Conservation (phyloP, 2,113 vertebrate species). For the Euleptes europaea region DNA sequence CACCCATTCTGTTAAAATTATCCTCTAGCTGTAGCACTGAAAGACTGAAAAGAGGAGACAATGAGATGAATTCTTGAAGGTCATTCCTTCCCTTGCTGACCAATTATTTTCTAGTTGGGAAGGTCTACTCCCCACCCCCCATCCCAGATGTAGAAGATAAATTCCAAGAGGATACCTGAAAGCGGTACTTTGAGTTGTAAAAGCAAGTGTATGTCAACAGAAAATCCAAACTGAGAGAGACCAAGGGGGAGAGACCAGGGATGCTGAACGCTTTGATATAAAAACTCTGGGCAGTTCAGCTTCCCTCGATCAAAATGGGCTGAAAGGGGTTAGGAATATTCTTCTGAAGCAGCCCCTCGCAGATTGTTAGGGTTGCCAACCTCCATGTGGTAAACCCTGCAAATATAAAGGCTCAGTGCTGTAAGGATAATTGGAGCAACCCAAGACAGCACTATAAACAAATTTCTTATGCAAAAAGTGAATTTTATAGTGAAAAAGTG, state of each 20-base stretch:
- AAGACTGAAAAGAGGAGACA: neutral
- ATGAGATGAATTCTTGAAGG: constrained; percentile 9
- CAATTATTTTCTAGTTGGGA: neutral
- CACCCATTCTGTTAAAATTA: neutral
- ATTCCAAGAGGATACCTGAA: neutral
- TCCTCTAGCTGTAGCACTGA: neutral
- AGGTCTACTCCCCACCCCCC: neutral
- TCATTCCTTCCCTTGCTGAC: neutral
- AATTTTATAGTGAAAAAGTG: too few relatives aligned
- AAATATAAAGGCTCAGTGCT: too few relatives aligned
- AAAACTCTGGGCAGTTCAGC: too few relatives aligned
- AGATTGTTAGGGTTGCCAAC: too few relatives aligned
- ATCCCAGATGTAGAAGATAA: neutral
- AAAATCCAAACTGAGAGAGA: neutral
- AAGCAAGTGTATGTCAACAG: neutral
- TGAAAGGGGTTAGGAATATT: too few relatives aligned
- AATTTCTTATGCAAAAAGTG: too few relatives aligned
- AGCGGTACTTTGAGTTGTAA: neutral
- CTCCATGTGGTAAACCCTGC: too few relatives aligned
- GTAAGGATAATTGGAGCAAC: too few relatives aligned
- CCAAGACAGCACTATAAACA: too few relatives aligned
- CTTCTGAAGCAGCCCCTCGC: too few relatives aligned
- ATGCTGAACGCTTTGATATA: too few relatives aligned
- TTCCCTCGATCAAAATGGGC: too few relatives aligned
- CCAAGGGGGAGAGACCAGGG: neutral